Evolutionary conservation across 2,888 invertebrate species (phyloP).

Genomic region (Malthinus seriepunctatus): DNA sequence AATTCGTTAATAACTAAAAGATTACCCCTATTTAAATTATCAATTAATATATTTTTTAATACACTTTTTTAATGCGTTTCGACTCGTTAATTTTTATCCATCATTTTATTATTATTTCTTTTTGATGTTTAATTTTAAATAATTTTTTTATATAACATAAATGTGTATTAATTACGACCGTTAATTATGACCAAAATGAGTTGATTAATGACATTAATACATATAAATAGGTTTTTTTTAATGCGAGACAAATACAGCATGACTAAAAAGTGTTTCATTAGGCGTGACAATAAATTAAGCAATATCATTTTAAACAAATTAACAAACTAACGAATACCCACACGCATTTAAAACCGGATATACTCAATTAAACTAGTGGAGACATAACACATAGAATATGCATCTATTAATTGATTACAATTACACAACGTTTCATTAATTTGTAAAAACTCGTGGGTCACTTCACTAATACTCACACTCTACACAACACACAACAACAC

Average conservation of each 20-base stretch:
- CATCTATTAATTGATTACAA: conserved; percentile 45
- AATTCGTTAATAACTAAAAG: too few species aligned
- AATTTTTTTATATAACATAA: too few species aligned
- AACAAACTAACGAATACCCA: conserved; percentile 41
- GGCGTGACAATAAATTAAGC: conserved; percentile 35
- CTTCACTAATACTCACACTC: background rate
- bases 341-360: conserved; percentile 41
- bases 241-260: conserved; percentile 16
- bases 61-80: too few species aligned
- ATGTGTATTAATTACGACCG: conserved; percentile 8
- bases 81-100: too few species aligned
- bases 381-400: conserved; percentile 38
- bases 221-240: conserved; percentile 20
- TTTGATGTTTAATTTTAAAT: too few species aligned
- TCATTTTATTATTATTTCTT: too few species aligned
- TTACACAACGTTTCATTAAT: conserved; percentile 33
- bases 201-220: conserved; percentile 20
- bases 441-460: conserved; percentile 27
- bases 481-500: too few species aligned
- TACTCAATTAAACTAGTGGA: conserved; percentile 39
- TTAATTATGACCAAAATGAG: conserved; percentile 15
- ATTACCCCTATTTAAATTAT: too few species aligned
- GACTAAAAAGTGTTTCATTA: conserved; percentile 31
- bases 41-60: too few species aligned
- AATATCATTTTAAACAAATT: conserved; percentile 40